Conservation (phyloP, 2,113 vertebrate species). For the Crotalus helleri region DNA sequence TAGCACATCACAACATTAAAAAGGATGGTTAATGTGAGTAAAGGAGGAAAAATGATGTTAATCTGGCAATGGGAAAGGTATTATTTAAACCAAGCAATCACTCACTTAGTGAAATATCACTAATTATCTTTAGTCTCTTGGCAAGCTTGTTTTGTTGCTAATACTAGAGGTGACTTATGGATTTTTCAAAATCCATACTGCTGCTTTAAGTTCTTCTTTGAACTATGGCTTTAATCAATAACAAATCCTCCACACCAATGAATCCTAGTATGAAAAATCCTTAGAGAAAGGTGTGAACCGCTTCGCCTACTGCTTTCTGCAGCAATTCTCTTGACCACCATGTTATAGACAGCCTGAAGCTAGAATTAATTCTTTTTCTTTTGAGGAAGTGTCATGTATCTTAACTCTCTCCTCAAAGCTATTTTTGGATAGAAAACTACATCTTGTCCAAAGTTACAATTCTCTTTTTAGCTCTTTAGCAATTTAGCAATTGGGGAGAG, state of each 20-base stretch:
- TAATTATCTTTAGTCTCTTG: not conserved
- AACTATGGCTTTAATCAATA: conserved; percentile 6
- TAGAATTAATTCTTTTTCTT: not conserved
- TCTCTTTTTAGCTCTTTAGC: not conserved
- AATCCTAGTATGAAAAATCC: not conserved
- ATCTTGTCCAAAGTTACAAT: not conserved
- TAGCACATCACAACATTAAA: not conserved
- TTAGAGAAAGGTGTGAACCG: not conserved
- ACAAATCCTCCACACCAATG: not conserved
- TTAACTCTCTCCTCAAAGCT: not conserved
- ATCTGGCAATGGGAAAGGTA: not conserved
- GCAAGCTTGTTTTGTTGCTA: not conserved
- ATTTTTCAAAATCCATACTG: not conserved
- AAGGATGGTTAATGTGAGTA: not conserved
- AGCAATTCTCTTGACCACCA: not conserved
- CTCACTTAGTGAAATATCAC: not conserved
- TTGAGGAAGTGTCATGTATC: not conserved
- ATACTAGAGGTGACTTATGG: not conserved
- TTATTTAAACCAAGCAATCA: not conserved
- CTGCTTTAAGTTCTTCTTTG: conserved; percentile 2
- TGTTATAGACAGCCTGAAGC: not conserved
- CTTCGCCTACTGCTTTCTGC: not conserved
- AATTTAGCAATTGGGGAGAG: not conserved
- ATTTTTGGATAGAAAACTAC: not conserved
- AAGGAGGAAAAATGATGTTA: not conserved